Evolutionary conservation across 2,797 vertebrate species (phyloP).

Genomic region (Takifugu rubripes): DNA sequence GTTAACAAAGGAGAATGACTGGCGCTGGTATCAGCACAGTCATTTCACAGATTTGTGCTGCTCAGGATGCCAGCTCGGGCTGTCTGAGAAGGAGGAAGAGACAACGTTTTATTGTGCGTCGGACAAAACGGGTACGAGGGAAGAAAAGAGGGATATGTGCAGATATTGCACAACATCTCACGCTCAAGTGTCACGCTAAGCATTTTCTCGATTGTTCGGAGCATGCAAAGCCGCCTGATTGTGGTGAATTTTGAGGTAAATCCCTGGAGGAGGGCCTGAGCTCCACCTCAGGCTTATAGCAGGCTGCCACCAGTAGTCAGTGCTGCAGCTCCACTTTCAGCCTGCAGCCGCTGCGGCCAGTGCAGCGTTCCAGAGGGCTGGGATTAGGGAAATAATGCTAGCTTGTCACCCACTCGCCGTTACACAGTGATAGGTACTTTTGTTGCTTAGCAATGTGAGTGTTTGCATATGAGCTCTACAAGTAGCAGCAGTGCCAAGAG

Average conservation of each 20-base stretch:
- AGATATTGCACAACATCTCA: no score
- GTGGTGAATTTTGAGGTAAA: constrained; percentile 29
- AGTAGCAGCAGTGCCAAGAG: constrained; percentile 18
- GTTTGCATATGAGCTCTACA: constrained; percentile 20
- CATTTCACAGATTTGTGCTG: constrained; percentile 38
- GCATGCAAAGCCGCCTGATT: neutral
- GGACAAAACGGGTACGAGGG: no score
- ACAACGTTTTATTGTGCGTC: no score
- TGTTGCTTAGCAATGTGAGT: constrained; percentile 10
- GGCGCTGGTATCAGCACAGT: constrained; percentile 41
- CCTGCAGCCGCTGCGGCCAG: constrained; percentile 60
- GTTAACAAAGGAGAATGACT: constrained; percentile 5
- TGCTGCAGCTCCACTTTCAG: constrained; percentile 58
- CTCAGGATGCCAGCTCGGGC: neutral
- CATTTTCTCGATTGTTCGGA: neutral
- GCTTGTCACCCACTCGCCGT: constrained; percentile 30
- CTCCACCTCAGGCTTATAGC: constrained; percentile 66
- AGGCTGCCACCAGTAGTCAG: constrained; percentile 66
- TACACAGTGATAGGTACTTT: constrained; percentile 30
- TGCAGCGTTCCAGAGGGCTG: constrained; percentile 54
- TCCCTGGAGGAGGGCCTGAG: constrained; percentile 63
- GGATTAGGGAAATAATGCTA: constrained; percentile 61
- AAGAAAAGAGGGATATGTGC: no score
- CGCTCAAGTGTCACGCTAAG: no score
- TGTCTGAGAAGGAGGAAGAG: no score